Evolutionary conservation across 1,140 invertebrate genomes (phyloP), one percentile per base, ranked within the genome.

Genomic region (Dendrolimus punctatus): DNA sequence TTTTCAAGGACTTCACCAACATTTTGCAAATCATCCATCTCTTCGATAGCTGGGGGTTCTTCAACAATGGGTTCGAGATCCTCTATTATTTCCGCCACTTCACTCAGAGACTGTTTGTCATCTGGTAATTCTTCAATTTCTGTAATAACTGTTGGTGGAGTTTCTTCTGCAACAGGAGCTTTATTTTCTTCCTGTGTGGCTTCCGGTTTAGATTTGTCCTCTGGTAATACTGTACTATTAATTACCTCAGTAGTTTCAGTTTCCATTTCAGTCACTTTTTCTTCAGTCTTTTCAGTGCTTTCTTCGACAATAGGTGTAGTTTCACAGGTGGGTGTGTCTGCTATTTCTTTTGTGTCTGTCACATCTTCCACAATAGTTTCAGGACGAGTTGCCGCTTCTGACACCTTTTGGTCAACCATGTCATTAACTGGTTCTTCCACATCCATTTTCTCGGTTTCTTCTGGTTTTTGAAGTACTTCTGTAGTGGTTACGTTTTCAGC

Each of bases 1-100:
- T 83, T 85, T 53, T 84, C 80, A 9, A 85, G 60, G 5, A 78
- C 78, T 48, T 84, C 73, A 36, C 80, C 77, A 47, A 77, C 82
- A 61, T 81, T 84, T 55, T 81, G 69, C 38, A 85, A 63, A 6
- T 74, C 73, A 49, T 81, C 80, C 55, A 85, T 76, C 42, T 82
- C 80, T 57, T 79, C 73, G 39, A 46, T 44, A 36, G 45, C 53
- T 4, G 60, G 41, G 6, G 82, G 82, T 64, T 85, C 82, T 54
- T 84, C 82, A 5, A 85, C 66, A 8, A 85, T 55, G 5, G 82
- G 82, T 46, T 70, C 73, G 5, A 80, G 41, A 52, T 77, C 74
- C 39, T 81, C 76, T 46, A 79, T 73, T 6, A 75, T 67, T 56
- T 82, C 76, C 36, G 58, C 71, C 8, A 68, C 67, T 36, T 74